Evolutionary conservation across 2,797 vertebrate species (phyloP).

Genomic region (Schizopygopsis malacanthus): DNA sequence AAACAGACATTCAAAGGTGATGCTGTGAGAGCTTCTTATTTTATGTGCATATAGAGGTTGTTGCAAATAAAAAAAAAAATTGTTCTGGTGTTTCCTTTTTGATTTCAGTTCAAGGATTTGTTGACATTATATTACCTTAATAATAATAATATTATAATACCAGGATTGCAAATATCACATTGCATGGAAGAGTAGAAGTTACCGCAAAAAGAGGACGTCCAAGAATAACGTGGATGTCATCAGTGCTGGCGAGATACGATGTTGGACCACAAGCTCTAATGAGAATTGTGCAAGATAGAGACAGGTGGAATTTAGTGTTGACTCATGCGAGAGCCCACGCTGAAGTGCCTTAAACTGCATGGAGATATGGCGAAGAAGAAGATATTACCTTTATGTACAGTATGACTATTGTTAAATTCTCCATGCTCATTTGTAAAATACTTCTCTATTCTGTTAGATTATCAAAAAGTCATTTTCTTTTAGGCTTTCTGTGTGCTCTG

Average conservation of each 20-base stretch:
- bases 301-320: no score
- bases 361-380: no score
- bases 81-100: constrained; percentile 6
- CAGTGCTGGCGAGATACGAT: no score
- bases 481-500: background rate
- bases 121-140: background rate
- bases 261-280: no score
- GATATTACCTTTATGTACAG: background rate
- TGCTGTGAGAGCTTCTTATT: constrained; percentile 26
- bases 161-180: no score
- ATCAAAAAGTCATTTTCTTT: background rate
- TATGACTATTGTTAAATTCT: background rate
- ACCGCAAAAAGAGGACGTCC: no score
- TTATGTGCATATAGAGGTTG: constrained; percentile 17
- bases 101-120: background rate
- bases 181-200: no score
- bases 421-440: background rate
- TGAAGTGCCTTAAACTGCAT: no score
- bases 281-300: no score
- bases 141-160: no score
- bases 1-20: constrained; percentile 29
- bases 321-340: no score
- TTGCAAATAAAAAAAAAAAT: constrained; percentile 53
- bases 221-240: no score
- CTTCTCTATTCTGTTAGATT: background rate